These are phyloP conservation scores for Coelopa pilipes DNA, from an alignment of 2,888 invertebrate species.

Conservation along the genomic window DNA sequence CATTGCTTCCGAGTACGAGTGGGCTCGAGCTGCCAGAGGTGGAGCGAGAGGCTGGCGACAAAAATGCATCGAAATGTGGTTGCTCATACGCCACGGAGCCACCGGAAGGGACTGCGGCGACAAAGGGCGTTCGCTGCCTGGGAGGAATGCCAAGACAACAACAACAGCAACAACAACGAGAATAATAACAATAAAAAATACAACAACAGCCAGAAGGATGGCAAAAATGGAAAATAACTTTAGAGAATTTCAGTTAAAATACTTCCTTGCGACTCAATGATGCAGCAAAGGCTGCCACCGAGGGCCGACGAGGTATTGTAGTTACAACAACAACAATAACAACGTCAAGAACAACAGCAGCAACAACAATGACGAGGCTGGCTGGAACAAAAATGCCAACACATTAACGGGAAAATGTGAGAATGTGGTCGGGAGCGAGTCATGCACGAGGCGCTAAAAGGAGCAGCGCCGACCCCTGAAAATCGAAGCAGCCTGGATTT, in stretches of 20 bases:
- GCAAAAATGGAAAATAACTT: not conserved
- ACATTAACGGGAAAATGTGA: not conserved
- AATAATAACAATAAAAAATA: not conserved
- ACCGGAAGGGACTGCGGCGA: not conserved
- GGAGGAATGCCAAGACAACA: no score
- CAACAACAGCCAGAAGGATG: not conserved
- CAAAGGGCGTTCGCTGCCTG: not conserved
- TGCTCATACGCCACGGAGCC: not conserved
- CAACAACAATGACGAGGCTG: slow-evolving; percentile 12
- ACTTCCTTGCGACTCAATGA: slow-evolving; percentile 28
- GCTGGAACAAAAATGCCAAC: slow-evolving; percentile 19
- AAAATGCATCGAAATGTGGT: no score
- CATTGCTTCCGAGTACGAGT: no score
- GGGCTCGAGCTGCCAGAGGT: no score
- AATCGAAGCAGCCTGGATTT: slow-evolving; percentile 7
- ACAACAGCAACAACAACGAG: not conserved
- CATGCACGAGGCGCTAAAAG: not conserved
- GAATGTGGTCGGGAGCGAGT: slow-evolving; percentile 15
- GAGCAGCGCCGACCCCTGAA: not conserved
- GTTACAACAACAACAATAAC: slow-evolving; percentile 12
- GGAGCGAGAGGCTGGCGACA: no score
- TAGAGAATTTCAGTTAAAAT: slow-evolving; percentile 31
- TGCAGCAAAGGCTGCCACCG: slow-evolving; percentile 16
- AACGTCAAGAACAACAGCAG: slow-evolving; percentile 23
- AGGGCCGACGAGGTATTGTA: slow-evolving; percentile 2